These are phyloP conservation scores for Lepidostoma basale DNA, from an alignment of 1,140 invertebrate species.

Conservation along the genomic window DNA sequence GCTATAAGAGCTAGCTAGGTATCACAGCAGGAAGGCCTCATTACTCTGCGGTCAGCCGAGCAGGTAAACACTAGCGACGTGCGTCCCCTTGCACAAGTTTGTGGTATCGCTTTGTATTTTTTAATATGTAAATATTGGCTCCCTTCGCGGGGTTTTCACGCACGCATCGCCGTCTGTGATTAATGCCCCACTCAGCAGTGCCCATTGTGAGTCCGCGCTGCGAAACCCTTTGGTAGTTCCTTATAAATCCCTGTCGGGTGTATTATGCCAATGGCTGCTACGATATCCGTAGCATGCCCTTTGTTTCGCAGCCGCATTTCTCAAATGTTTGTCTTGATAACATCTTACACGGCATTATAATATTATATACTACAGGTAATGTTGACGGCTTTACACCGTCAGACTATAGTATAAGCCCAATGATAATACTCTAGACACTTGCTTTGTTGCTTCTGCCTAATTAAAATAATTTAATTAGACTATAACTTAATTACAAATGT, in stretches of 20 bases:
- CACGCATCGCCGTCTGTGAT: constrained; percentile 2
- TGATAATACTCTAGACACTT: too few species aligned
- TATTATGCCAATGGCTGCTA: not conserved
- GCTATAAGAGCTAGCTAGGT: too few species aligned
- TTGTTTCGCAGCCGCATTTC: not conserved
- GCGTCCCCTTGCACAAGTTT: not conserved
- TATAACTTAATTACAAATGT: too few species aligned
- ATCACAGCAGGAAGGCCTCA: too few species aligned
- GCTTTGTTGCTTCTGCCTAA: too few species aligned
- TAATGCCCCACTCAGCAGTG: constrained; percentile 9
- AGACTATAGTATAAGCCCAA: too few species aligned
- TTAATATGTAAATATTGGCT: not conserved
- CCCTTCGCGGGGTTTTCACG: not conserved
- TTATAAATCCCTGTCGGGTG: not conserved
- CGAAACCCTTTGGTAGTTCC: constrained; percentile 3
- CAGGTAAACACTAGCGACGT: not conserved
- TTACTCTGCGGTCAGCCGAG: not conserved
- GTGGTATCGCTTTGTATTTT: not conserved
- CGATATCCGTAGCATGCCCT: not conserved
- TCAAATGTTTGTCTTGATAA: too few species aligned
- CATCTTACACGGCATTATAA: too few species aligned
- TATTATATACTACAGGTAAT: too few species aligned
- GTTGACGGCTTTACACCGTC: too few species aligned
- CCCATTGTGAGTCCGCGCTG: constrained; percentile 3
- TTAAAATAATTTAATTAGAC: too few species aligned